A percentile compares a stretch with the other conserved stretches of the same genome.
Evolutionary conservation across 1,140 invertebrate species (phyloP).

Genomic region (Meloidogyne floridensis): DNA sequence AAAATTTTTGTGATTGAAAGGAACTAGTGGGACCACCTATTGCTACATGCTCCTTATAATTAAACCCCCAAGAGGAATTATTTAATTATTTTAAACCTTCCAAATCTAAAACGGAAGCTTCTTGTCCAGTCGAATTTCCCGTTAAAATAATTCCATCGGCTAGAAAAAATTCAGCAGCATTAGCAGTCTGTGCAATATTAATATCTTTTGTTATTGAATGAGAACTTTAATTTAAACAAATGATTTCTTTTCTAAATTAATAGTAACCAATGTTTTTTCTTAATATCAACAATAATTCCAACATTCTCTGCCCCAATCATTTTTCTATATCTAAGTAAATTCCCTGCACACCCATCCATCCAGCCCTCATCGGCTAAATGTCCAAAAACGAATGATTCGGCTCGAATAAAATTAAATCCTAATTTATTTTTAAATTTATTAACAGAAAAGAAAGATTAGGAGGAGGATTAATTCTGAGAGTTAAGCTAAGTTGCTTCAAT

Average conservation of each 20-base stretch:
- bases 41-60: too few relatives aligned
- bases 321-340: slow-evolving; percentile 75
- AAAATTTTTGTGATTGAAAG: neutral
- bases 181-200: slow-evolving; percentile 74
- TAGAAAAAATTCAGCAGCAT: slow-evolving; percentile 80
- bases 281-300: slow-evolving; percentile 78
- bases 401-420: slow-evolving; percentile 77
- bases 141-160: slow-evolving; percentile 80
- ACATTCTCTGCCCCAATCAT: slow-evolving; percentile 76
- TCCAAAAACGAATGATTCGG: slow-evolving; percentile 79
- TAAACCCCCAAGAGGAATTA: neutral
- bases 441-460: too few relatives aligned
- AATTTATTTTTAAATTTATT: neutral
- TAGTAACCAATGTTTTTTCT: slow-evolving; percentile 80
- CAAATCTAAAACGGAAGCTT: slow-evolving; percentile 71
- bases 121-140: slow-evolving; percentile 75
- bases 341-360: slow-evolving; percentile 78
- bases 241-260: slow-evolving; percentile 1
- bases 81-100: slow-evolving; percentile 67
- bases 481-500: too few relatives aligned
- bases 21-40: too few relatives aligned
- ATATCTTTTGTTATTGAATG: slow-evolving; percentile 79
- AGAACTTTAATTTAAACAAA: slow-evolving; percentile 70
- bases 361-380: slow-evolving; percentile 83
- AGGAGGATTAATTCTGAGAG: too few relatives aligned